Base-by-base conservation (phyloP, 2,888 invertebrate genomes). In the Torymus texanus region DNA sequence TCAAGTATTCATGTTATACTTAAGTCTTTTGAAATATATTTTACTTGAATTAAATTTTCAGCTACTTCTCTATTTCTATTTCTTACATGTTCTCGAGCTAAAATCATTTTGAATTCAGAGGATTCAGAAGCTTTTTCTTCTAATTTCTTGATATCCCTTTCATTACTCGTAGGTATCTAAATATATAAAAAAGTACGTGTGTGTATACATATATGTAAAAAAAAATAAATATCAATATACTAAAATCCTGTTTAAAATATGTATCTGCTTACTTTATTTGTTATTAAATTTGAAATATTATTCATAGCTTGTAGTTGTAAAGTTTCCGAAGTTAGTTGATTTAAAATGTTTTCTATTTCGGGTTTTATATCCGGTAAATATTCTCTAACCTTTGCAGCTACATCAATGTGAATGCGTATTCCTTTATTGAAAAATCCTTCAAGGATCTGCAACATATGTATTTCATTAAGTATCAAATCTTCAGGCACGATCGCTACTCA, bases 401-500 rank as follows among this genome's bases (percentile, higher is more conserved):
- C 50, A 24, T 58, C 51, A 61, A 72, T 29, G 13, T 79, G 59
- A 51, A 84, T 80, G 12, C 67, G 73, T 11, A 84, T 24, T n/a
- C 81, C 81, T 14, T 73, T 50, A n/a, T 74, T 62, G 12, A 71
- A 59, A 56, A 82, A 71, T 0, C 8, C 12, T 18, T 81, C 11
- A 0, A 81, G 59, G 24, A 79, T 13, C 83, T 83, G 29, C 51
- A 80, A 58, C 50, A 67, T 56, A 41, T 76, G 21, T 18, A 66
- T 56, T 65, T 56, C 11, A 71, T 51, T 21, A 16, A n/a, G 76
- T 71, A 14, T 55, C 14, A 2, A 59, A 29, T 29, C 5, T 29
- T 21, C 21, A 21, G 21, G 21, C 21, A 21, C n/a, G n/a, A n/a
- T n/a, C n/a, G n/a, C 21, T 21, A 21, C 21, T 21, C 21, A 2